These are phyloP conservation scores for Labeo catla DNA, from an alignment of 2,113 vertebrate genomes.

Conservation along the genomic window DNA sequence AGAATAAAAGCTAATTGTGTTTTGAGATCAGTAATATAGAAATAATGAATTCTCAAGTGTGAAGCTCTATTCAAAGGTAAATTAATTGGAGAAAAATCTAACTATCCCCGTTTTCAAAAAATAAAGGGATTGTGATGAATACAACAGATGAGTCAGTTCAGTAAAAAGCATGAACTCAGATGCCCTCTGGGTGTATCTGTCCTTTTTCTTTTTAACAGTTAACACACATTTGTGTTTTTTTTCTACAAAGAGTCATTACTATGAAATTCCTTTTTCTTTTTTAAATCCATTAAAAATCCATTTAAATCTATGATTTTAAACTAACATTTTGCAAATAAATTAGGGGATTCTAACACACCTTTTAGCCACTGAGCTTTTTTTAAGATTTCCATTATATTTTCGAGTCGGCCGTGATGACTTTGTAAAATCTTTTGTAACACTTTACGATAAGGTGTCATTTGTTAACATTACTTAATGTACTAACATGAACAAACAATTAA, in stretches of 20 bases:
- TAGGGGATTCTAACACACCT: background rate
- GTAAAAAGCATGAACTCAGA: conserved; percentile 10
- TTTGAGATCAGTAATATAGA: conserved; percentile 21
- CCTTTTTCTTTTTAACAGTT: background rate
- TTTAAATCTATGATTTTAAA: background rate
- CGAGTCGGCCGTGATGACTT: background rate
- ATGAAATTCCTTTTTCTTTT: background rate
- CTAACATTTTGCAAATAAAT: background rate
- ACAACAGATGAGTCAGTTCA: conserved; percentile 8
- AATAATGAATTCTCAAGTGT: conserved; percentile 30
- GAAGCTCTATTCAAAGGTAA: conserved; percentile 31
- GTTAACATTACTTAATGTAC: no score
- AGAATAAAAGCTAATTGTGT: conserved; percentile 23
- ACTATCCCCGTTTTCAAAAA: background rate
- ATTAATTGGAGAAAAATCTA: background rate
- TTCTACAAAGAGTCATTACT: background rate
- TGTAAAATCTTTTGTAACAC: background rate
- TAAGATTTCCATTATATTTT: background rate
- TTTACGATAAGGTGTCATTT: no score
- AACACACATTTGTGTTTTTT: background rate
- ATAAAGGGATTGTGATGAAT: conserved; percentile 15
- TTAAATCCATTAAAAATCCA: no score
- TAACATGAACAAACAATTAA: no score
- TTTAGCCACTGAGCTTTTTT: background rate
- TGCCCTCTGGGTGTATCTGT: background rate